Percentiles rank a stretch among this genome's conserved stretches.
phyloP scores from a whole-genome alignment of 1,140 invertebrate genomes.

The Orchesella cincta region DNA sequence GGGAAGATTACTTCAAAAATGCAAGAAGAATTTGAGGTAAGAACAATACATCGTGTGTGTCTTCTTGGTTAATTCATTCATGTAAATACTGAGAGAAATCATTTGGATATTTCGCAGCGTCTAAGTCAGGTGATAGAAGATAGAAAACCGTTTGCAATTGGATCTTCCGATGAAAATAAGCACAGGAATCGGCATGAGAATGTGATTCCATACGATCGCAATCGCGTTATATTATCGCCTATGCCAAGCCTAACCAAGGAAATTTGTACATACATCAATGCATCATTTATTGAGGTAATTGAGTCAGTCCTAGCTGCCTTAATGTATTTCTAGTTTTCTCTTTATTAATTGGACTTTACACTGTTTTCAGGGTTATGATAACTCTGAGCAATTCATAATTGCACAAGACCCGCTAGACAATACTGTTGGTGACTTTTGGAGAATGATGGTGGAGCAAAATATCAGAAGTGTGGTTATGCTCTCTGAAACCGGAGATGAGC shows the following conservation, averaged over 20 bases:
- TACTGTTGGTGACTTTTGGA: conserved; percentile 92
- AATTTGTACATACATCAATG: conserved; percentile 94
- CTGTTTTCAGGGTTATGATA: conserved; percentile 79
- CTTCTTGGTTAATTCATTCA: too few relatives aligned
- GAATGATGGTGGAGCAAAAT: conserved; percentile 92
- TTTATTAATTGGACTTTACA: neutral
- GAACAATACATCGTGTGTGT: conserved; percentile 43
- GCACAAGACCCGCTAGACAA: conserved; percentile 89
- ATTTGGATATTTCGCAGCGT: conserved; percentile 64
- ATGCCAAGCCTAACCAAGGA: conserved; percentile 70
- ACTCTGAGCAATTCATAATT: conserved; percentile 89
- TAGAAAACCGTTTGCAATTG: conserved; percentile 76
- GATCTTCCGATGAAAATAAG: conserved; percentile 79
- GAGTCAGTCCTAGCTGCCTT: neutral
- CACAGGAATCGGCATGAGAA: conserved; percentile 82
- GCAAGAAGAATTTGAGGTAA: conserved; percentile 82
- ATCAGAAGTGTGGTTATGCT: conserved; percentile 91
- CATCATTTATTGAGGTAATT: conserved; percentile 87
- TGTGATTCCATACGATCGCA: conserved; percentile 88
- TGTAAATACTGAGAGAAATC: too few relatives aligned
- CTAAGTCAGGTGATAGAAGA: conserved; percentile 78
- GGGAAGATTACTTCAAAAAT: conserved; percentile 68
- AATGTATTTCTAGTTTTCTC: conserved; percentile 21
- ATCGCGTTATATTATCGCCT: conserved; percentile 81
- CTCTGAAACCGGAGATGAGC: conserved; percentile 77